A percentile compares a stretch with the other conserved stretches of the same genome.
phyloP scores from a whole-genome alignment of 2,113 vertebrate genomes.

The Hydrolagus affinis region DNA sequence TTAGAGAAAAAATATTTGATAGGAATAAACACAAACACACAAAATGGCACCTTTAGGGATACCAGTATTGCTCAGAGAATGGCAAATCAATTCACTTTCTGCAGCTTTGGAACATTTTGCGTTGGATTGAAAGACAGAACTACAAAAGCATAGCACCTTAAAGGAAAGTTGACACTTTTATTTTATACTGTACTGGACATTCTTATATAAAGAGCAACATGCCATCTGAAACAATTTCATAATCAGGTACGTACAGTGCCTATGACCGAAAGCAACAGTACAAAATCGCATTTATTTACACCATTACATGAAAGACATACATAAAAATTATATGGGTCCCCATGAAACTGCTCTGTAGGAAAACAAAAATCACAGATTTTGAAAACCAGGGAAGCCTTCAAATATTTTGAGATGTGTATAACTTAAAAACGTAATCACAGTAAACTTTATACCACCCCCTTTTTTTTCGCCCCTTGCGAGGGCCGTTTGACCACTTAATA shows the following conservation, averaged over 20 bases:
- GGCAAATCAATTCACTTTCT: too few species aligned
- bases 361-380: conserved; percentile 17
- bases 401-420: conserved; percentile 30
- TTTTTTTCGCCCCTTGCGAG: too few species aligned
- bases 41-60: too few species aligned
- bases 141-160: background rate
- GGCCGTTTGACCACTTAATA: conserved; percentile 20
- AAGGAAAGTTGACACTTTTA: conserved; percentile 46
- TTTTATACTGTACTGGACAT: conserved; percentile 53
- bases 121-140: background rate
- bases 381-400: conserved; percentile 7
- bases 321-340: conserved; percentile 40
- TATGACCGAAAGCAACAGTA: conserved; percentile 53
- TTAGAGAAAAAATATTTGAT: too few species aligned
- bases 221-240: conserved; percentile 52
- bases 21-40: too few species aligned
- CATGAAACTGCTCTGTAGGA: background rate
- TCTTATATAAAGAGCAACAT: conserved; percentile 49
- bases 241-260: conserved; percentile 46
- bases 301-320: conserved; percentile 38
- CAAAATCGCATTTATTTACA: conserved; percentile 46
- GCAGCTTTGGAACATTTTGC: background rate
- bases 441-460: conserved; percentile 1
- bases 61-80: too few species aligned
- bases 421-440: conserved; percentile 27